Base-by-base conservation (phyloP, 30 jellyfish, hydroid and myxozoan genomes). In the Nemopilema nomurai region DNA sequence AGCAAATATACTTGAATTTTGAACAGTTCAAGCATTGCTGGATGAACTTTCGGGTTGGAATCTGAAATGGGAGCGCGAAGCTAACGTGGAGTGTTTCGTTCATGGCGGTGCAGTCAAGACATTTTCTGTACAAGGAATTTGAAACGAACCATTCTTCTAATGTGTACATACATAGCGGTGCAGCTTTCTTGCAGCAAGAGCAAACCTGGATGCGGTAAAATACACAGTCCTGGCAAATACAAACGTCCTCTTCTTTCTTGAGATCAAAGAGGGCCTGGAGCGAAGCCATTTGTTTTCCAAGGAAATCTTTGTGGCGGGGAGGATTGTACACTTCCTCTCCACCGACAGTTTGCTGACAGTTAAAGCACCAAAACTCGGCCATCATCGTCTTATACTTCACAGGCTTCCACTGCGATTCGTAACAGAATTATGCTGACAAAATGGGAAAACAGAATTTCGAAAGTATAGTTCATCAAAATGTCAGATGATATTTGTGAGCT, bases 201-300 rank as follows among this genome's bases (percentile, higher is more conserved):
- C 99, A 94, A 9, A 69, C 80, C 31, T 94, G 97, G 16, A 94
- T 77, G 51, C 96, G 92, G 74, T 94, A 94, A 76, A 51, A 94
- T n/a, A 94, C 97, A 75, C 99, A 94, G 62, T 94, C 97, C 68
- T 80, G 89, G 86, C 99, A 94, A 30, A 94, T 81, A 74, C 99
- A 94, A 16, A 79, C 98, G 27, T 29, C 50, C 13, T 80, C 57
- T 52, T 87, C 89, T 80, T 71, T 51, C 1, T 75, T 67, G 57
- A 91, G 84, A 31, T 79, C 69, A 26, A 78, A 21, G n/a, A 18
- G 19, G 26, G 89, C 66, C 18, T 84, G 89, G 24, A 92, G 86
- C 26, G 71, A 89, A 62, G 93, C 97, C 85, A 92, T 49, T 71
- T 79, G 89, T 68, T 87, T 79, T 28, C 89, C 89, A 28, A 86